A percentile compares a stretch with the other conserved stretches of the same genome.
Conservation (phyloP, 1,140 invertebrate species). For the Physella acuta region DNA sequence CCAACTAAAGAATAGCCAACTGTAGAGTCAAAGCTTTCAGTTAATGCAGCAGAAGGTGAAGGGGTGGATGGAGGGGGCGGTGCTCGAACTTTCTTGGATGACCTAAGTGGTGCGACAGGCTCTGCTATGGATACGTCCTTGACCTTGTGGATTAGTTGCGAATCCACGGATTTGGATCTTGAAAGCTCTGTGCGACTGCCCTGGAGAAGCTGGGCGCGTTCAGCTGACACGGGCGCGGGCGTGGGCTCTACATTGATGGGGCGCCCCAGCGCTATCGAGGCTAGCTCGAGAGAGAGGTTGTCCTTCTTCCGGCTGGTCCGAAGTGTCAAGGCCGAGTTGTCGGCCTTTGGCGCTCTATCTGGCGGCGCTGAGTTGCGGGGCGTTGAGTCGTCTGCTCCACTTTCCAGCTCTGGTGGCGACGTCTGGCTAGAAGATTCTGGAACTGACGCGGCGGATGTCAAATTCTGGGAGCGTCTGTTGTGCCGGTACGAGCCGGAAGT, state of each 20-base stretch:
- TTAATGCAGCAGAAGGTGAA: background rate
- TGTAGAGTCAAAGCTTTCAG: background rate
- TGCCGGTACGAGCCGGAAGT: slow-evolving; percentile 21
- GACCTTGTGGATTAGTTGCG: too few relatives aligned
- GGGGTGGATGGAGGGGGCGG: slow-evolving; percentile 26
- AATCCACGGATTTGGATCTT: too few relatives aligned
- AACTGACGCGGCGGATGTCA: too few relatives aligned
- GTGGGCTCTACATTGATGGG: slow-evolving; percentile 6
- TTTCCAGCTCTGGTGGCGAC: too few relatives aligned
- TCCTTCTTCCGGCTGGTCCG: slow-evolving; percentile 15
- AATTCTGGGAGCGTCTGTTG: slow-evolving; percentile 26
- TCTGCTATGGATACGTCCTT: too few relatives aligned
- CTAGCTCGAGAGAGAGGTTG: slow-evolving; percentile 14
- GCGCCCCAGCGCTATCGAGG: slow-evolving; percentile 10
- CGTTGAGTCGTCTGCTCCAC: too few relatives aligned
- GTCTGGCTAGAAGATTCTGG: too few relatives aligned
- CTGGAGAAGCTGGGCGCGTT: background rate
- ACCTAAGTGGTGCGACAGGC: background rate
- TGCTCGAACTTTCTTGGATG: slow-evolving; percentile 30
- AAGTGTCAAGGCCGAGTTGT: slow-evolving; percentile 25
- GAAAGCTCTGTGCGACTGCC: too few relatives aligned
- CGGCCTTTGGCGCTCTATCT: too few relatives aligned
- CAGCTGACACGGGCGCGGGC: slow-evolving; percentile 4
- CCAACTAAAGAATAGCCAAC: background rate
- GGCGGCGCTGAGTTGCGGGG: too few relatives aligned